Conservation (phyloP, 2,888 invertebrate genomes). For the Oeneis ivallda region DNA sequence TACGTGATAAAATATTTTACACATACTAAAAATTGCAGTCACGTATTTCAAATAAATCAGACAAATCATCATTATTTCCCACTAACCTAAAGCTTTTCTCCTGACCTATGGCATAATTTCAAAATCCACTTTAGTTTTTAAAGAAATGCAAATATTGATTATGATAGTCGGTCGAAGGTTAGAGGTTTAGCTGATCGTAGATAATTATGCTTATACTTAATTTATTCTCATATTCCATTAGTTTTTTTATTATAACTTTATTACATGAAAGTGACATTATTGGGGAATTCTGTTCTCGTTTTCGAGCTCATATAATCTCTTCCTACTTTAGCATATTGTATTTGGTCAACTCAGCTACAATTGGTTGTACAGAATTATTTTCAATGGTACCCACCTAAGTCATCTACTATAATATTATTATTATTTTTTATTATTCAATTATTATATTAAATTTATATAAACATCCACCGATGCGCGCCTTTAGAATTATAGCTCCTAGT, state of each 20-base stretch:
- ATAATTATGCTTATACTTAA: conserved; percentile 41
- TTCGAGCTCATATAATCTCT: conserved; percentile 1
- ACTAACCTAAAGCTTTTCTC: conserved; percentile 64
- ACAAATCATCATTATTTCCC: conserved; percentile 42
- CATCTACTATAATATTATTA: no score
- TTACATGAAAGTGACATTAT: conserved; percentile 6
- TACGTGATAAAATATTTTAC: conserved; percentile 41
- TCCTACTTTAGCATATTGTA: background rate
- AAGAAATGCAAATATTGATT: conserved; percentile 62
- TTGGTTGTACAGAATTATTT: no score
- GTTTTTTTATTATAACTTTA: conserved; percentile 24
- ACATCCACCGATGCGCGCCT: no score
- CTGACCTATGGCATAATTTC: conserved; percentile 71
- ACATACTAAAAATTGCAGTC: conserved; percentile 37
- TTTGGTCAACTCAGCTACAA: no score
- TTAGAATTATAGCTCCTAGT: no score
- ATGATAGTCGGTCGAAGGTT: conserved; percentile 61
- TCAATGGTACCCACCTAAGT: no score
- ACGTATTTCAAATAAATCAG: conserved; percentile 42
- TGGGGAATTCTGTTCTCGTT: conserved; percentile 22
- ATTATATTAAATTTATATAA: no score
- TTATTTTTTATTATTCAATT: no score
- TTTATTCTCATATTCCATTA: conserved; percentile 36
- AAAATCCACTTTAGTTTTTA: conserved; percentile 53
- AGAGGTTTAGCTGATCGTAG: conserved; percentile 31